Percentiles rank a stretch among this genome's conserved stretches.
Evolutionary conservation across 2,888 invertebrate genomes (phyloP).

Genomic region (Dysmachus trigonus): DNA sequence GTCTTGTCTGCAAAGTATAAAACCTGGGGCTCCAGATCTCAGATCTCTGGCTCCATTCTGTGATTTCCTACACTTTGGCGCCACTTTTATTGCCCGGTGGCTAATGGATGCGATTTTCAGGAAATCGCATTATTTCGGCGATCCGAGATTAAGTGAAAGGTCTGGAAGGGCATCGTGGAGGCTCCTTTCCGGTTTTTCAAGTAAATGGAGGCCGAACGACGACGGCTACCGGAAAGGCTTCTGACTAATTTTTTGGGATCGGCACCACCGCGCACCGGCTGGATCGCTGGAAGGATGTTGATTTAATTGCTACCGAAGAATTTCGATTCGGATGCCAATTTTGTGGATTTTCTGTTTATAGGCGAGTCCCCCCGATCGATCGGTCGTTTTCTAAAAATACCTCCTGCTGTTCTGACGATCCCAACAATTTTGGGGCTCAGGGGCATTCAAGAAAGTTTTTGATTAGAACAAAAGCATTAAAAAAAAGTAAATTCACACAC

Average conservation of each 20-base stretch:
- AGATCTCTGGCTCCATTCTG: constrained; percentile 24
- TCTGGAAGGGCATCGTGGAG: neutral
- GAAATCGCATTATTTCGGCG: constrained; percentile 31
- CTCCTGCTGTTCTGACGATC: neutral
- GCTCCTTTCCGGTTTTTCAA: constrained; percentile 18
- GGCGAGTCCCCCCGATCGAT: neutral
- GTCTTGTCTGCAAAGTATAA: neutral
- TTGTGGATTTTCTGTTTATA: neutral
- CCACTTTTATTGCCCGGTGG: constrained; percentile 45
- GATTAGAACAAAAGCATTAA: neutral
- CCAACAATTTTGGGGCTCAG: neutral
- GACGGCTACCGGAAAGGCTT: constrained; percentile 22
- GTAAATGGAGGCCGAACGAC: neutral
- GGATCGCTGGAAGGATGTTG: neutral
- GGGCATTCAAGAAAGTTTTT: neutral
- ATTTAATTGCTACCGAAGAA: neutral
- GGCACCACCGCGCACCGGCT: neutral
- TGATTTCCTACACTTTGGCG: constrained; percentile 43
- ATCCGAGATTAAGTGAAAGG: constrained; percentile 17
- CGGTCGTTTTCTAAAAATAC: neutral
- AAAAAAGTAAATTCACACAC: neutral
- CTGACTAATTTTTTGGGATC: constrained; percentile 6
- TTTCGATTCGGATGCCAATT: neutral
- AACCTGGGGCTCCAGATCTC: neutral
- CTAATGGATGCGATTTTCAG: constrained; percentile 42